Evolutionary conservation across 2,888 invertebrate genomes (phyloP), one percentile per base, ranked within the genome.

Genomic region (Eudemis profundana): DNA sequence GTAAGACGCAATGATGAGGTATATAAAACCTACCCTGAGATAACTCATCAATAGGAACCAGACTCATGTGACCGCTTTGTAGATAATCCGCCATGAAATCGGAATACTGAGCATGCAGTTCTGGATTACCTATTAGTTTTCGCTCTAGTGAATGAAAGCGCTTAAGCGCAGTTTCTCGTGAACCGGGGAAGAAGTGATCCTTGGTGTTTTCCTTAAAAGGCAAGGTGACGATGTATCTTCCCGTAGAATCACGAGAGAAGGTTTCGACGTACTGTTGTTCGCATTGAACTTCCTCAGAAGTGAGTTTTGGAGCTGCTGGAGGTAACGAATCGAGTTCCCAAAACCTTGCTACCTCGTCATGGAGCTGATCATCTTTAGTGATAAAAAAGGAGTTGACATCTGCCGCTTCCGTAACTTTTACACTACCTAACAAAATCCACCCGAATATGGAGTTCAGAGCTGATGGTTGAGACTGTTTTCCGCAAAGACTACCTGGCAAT

Each of bases 1-100:
- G 44, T 1, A 57, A 36, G n/a, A 57, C 36, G n/a, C 57, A 57
- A 19, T 57, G 46, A 10, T 57, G 57, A 10, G 57, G 57, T 1
- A 46, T 57, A 21, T 21, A 57, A 14, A 60, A 60, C 17, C 15
- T 40, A 3, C 49, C 60, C 12, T 14, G 17, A 2, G 17, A 10
- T 4, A 56, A 1, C 17, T 44, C 29, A 5, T 3, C 15, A n/a
- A 44, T 3, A 14, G 15, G 17, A 8, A 53, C 53, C 14, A 23
- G 7, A 23, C 23, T 40, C 56, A 56, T 56, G 12, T 56, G 56
- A 12, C 29, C 42, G n/a, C 44, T 44, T 10, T 44, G 10, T 10
- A 56, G 7, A 15, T 56, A 56, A 5, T 56, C 56, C 2, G 14
- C 12, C 56, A 56, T 44, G 12, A 56, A 56, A 0, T 27, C 29